Base-by-base conservation (phyloP, 1,140 invertebrate species). In the Plectrocnemia conspersa region DNA sequence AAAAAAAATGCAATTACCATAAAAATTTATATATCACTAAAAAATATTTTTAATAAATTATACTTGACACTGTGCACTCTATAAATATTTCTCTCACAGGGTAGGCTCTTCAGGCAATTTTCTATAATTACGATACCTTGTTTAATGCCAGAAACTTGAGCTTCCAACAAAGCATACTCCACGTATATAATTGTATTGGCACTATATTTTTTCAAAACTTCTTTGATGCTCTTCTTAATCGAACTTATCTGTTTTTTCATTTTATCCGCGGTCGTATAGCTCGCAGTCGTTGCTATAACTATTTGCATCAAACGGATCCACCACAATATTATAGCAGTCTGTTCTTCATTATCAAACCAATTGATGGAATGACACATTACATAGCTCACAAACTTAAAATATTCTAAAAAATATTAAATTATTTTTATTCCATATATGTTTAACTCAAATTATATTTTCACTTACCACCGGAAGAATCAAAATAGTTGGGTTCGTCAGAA, bases 301-400 rank as follows among this genome's bases (percentile, higher is more conserved):
- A 21, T 7, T 44, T 11, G 19, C 5, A 52, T 36, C 11, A 23
- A 49, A 40, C 56, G 42, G 9, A 62, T 54, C 60, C 60, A 62
- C 60, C 60, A 62, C 7, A 53, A 46, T 19, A 59, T 29, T 10
- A 62, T 22, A n/a, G 60, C 60, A 10, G 56, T 62, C n/a, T 54
- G 29, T 42, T 58, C 56, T 10, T 40, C 16, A 25, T 46, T 40
- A 16, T 19, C 25, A 23, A 62, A 49, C 44, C 32, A 56, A 42
- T 41, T 59, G 3, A 56, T 36, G 6, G 35, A 58, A 9, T 62
- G 52, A 21, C 52, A 6, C 56, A 62, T 59, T 21, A 62, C 24
- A 9, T 56, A 36, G 33, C 36, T 62, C 3, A 59, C 38, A 33
- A 62, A 62, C 16, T 56, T 52, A 18, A 59, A 59, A 44, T 53